Percentiles rank a stretch among this genome's conserved stretches.
These are phyloP conservation scores for Gymnopithys bicolor DNA, from an alignment of 2,797 vertebrate genomes.

Conservation along the genomic window DNA sequence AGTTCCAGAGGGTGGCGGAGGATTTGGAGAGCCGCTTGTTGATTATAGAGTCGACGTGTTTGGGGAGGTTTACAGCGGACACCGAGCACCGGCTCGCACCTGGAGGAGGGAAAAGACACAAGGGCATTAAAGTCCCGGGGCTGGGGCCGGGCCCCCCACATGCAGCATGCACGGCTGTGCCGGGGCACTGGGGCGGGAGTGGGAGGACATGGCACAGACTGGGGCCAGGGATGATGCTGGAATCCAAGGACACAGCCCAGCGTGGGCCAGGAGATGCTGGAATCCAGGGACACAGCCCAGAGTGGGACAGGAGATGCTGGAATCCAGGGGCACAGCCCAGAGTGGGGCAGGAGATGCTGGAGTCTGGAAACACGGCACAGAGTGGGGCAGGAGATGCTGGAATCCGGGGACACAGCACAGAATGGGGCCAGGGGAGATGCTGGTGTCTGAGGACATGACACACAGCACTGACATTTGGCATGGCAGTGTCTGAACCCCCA, in stretches of 20 bases:
- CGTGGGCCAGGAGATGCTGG: not conserved
- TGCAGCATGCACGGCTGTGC: conserved; percentile 65
- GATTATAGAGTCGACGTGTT: conserved; percentile 99
- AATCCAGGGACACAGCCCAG: rapidly evolving
- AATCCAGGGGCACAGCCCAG: rapidly evolving
- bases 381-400: not conserved
- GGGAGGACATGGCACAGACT: not conserved
- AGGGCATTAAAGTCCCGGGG: conserved; percentile 77
- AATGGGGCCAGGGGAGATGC: not conserved
- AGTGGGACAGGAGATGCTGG: not conserved
- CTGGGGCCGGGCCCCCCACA: conserved; percentile 56
- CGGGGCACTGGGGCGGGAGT: not conserved
- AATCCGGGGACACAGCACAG: not conserved
- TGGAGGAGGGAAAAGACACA: conserved; percentile 84
- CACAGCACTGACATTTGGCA: not conserved
- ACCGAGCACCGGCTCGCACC: conserved; percentile 97
- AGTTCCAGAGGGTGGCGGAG: conserved; percentile 98
- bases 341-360: not conserved
- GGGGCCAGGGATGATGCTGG: not conserved
- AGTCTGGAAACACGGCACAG: rapidly evolving
- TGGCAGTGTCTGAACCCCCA: not conserved
- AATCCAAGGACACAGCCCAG: rapidly evolving
- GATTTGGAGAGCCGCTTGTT: conserved; percentile 99
- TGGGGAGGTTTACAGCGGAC: conserved; percentile 98
- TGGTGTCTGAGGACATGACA: not conserved